Evolutionary conservation across 2,797 vertebrate genomes (phyloP).

Genomic region (Tragelaphus oryx): DNA sequence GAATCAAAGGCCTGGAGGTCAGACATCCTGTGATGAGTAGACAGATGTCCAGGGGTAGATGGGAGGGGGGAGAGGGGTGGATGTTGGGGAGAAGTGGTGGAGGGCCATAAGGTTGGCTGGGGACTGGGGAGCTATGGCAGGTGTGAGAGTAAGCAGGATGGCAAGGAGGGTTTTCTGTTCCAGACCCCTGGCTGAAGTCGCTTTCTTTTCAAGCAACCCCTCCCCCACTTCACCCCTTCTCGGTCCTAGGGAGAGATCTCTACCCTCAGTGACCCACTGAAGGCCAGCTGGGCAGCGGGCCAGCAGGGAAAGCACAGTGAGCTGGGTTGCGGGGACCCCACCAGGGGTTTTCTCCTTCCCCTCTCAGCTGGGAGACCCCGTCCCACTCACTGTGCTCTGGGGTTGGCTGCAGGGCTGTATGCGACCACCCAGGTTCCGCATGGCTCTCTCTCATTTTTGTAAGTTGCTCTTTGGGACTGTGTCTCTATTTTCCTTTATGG

Average conservation of each 20-base stretch:
- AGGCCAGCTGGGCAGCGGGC: neutral
- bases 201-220: neutral
- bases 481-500: neutral
- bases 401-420: neutral
- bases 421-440: rapidly evolving
- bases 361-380: neutral
- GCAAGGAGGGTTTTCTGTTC: neutral
- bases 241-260: neutral
- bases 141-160: neutral
- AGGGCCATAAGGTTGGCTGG: neutral
- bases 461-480: neutral
- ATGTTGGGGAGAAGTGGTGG: rapidly evolving
- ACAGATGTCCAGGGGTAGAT: neutral
- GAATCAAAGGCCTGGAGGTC: neutral
- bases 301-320: neutral
- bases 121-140: neutral
- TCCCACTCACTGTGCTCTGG: too few species aligned
- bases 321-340: neutral
- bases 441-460: neutral
- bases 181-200: neutral
- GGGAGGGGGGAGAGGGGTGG: neutral
- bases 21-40: rapidly evolving
- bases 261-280: too few species aligned
- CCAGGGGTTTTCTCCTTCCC: neutral
- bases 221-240: neutral